Conservation (phyloP, 2,888 invertebrate genomes). For the Agonopterix heracliana region DNA sequence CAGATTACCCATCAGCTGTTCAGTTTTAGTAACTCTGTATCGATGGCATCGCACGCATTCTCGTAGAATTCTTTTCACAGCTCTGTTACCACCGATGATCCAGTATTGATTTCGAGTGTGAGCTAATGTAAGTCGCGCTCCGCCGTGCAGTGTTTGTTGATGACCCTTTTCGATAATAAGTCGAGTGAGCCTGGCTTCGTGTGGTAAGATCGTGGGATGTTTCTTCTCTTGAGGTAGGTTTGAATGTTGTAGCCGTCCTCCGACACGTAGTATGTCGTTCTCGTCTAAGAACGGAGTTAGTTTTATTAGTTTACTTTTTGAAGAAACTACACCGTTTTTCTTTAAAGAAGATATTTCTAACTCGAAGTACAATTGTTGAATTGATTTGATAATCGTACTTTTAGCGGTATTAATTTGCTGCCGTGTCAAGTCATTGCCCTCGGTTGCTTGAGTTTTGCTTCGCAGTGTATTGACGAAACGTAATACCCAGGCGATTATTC, state of each 20-base stretch:
- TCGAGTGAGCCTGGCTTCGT: neutral
- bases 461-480: neutral
- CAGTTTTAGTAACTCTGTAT: neutral
- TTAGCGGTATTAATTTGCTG: neutral
- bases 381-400: neutral
- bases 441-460: neutral
- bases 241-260: neutral
- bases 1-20: conserved; percentile 4
- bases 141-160: conserved; percentile 1
- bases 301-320: neutral
- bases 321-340: neutral
- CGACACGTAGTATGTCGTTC: neutral
- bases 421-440: neutral
- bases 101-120: conserved; percentile 2
- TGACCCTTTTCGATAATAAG: conserved; percentile 4
- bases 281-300: neutral
- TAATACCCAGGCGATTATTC: neutral
- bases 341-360: neutral
- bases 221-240: neutral
- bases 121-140: conserved; percentile 1
- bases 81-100: conserved; percentile 6
- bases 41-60: conserved; percentile 6
- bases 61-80: conserved; percentile 6
- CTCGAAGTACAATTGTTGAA: neutral
- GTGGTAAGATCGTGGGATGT: neutral